A percentile compares a stretch with the other conserved stretches of the same genome.
Conservation (phyloP, 2,888 invertebrate species). For the Pachymerium ferrugineum region DNA sequence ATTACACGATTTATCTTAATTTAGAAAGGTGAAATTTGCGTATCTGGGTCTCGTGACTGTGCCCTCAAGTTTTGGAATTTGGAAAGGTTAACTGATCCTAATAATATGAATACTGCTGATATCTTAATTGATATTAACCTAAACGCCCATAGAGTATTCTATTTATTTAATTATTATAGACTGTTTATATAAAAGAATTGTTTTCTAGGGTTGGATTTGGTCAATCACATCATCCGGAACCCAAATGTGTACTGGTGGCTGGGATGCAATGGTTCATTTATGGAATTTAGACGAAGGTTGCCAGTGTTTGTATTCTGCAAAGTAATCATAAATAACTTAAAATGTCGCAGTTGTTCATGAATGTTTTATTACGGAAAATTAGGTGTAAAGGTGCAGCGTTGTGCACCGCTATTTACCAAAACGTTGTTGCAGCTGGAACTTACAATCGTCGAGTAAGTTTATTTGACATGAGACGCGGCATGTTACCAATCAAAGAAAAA, state of each 20-base stretch:
- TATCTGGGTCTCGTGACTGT: slow-evolving; percentile 11
- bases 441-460: neutral
- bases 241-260: neutral
- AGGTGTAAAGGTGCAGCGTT: slow-evolving; percentile 18
- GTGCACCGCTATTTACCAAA: neutral
- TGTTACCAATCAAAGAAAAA: neutral
- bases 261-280: neutral
- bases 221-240: neutral
- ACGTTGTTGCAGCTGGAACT: neutral
- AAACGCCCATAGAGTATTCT: slow-evolving; percentile 1
- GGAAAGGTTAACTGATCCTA: neutral
- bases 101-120: neutral
- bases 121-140: neutral
- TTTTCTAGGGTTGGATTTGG: slow-evolving; percentile 22
- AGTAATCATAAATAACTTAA: neutral
- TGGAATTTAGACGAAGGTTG: slow-evolving; percentile 25
- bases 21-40: neutral
- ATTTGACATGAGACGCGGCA: neutral
- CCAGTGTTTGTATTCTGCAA: neutral
- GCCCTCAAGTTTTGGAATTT: slow-evolving; percentile 15
- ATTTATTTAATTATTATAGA: neutral
- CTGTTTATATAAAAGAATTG: too few species aligned
- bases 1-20: neutral
- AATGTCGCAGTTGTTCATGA: neutral
- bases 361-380: too few species aligned